Percentiles rank a stretch among this genome's conserved stretches.
Evolutionary conservation across 2,797 vertebrate genomes (phyloP).

Genomic region (Lutjanus campechanus): DNA sequence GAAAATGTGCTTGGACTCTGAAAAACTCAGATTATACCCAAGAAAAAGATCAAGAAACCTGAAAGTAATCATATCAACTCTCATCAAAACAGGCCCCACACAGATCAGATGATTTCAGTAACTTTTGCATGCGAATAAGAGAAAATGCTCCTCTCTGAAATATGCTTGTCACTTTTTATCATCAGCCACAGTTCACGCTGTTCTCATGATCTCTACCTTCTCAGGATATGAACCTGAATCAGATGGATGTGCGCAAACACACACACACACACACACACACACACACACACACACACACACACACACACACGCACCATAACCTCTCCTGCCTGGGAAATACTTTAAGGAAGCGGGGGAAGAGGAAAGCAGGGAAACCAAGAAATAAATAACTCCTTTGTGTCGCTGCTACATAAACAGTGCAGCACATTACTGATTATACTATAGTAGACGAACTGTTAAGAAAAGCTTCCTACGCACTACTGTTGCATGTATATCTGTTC

Average conservation of each 20-base stretch:
- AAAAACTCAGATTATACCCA: constrained; percentile 48
- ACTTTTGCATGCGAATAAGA: constrained; percentile 11
- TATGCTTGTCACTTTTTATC: constrained; percentile 26
- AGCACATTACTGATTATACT: constrained; percentile 71
- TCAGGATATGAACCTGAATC: constrained; percentile 70
- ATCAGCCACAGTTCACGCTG: constrained; percentile 24
- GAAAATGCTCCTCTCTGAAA: constrained; percentile 4
- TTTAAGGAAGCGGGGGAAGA: constrained; percentile 76
- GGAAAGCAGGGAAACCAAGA: constrained; percentile 81
- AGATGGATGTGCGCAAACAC: constrained; percentile 40
- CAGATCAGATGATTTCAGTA: constrained; percentile 12
- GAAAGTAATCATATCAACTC: constrained; percentile 42
- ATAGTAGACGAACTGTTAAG: constrained; percentile 73
- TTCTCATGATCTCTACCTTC: constrained; percentile 76
- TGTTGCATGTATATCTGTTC: constrained; percentile 17
- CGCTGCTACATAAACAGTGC: constrained; percentile 77
- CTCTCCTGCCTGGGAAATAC: constrained; percentile 76
- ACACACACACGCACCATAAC: constrained; percentile 55
- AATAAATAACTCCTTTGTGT: constrained; percentile 86
- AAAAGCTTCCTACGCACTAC: constrained; percentile 55
- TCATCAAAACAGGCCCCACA: constrained; percentile 3
- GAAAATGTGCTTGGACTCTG: constrained; percentile 28
- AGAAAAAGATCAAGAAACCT: constrained; percentile 31
- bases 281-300: constrained; percentile 35
- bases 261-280: constrained; percentile 28